phyloP scores from a whole-genome alignment of 2,797 vertebrate genomes.

The Paramormyrops hopkinsi region DNA sequence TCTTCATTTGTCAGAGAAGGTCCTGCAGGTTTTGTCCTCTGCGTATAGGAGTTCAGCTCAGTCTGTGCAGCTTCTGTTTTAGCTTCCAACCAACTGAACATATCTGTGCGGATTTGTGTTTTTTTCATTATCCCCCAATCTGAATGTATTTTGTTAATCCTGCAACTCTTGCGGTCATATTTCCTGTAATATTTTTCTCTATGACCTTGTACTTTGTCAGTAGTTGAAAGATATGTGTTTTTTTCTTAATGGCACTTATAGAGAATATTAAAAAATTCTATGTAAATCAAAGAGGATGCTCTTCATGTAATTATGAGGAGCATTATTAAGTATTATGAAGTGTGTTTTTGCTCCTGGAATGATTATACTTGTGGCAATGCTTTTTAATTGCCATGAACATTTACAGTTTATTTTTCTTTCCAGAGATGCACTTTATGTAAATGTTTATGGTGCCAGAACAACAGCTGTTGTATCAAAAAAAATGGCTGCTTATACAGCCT shows the following conservation, averaged over 20 bases:
- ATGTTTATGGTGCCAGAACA: neutral
- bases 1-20: neutral
- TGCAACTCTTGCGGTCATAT: neutral
- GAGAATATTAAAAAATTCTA: too few relatives aligned
- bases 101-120: neutral
- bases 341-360: neutral
- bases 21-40: neutral
- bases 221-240: neutral
- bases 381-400: neutral
- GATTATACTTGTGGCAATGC: neutral
- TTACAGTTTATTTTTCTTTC: neutral
- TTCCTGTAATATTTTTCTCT: neutral
- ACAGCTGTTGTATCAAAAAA: neutral
- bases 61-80: neutral
- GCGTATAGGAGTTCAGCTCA: neutral
- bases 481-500: neutral
- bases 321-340: neutral
- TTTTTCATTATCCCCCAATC: neutral
- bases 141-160: neutral
- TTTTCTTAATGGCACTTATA: neutral
- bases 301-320: neutral
- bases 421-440: neutral
- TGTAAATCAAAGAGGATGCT: too few relatives aligned
- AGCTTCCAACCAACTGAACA: neutral
- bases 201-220: neutral